These are phyloP conservation scores for Cryptocheilus praepositus DNA, from an alignment of 2,888 invertebrate genomes.

Conservation along the genomic window DNA sequence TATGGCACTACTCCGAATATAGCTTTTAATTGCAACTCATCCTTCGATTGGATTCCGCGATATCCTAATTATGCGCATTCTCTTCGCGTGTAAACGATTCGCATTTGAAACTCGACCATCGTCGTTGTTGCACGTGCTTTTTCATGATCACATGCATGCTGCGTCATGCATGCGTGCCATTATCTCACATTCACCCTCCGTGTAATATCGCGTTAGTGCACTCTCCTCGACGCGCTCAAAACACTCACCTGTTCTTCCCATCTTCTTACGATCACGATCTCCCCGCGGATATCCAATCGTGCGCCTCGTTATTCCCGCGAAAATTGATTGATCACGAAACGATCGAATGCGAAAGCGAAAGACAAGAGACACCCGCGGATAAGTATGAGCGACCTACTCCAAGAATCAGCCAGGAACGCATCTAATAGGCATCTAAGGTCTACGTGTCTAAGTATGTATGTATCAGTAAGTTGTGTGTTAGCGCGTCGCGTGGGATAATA, in stretches of 20 bases:
- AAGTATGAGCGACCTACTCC: slow-evolving; percentile 27
- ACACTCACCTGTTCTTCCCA: slow-evolving; percentile 35
- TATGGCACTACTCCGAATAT: slow-evolving; percentile 30
- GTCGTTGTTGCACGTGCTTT: slow-evolving; percentile 1
- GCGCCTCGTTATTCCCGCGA: slow-evolving; percentile 21
- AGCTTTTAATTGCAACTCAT: slow-evolving; percentile 43
- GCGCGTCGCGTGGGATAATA: slow-evolving; percentile 49
- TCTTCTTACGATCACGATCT: slow-evolving; percentile 13
- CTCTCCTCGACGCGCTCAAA: neutral
- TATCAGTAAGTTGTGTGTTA: slow-evolving; percentile 56
- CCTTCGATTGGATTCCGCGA: slow-evolving; percentile 36
- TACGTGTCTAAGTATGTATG: slow-evolving; percentile 58
- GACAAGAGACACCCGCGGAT: slow-evolving; percentile 6
- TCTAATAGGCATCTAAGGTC: slow-evolving; percentile 47
- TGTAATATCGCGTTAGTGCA: no score
- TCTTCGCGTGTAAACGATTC: neutral
- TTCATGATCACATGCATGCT: no score
- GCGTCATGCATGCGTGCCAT: no score
- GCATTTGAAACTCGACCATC: neutral
- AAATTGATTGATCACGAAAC: neutral
- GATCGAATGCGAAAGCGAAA: neutral
- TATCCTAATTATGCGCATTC: slow-evolving; percentile 4
- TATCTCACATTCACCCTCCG: no score
- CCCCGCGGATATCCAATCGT: slow-evolving; percentile 26
- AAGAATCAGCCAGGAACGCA: slow-evolving; percentile 38